Evolutionary conservation across 1,140 invertebrate genomes (phyloP).

Genomic region (Stegodyphus dumicola): DNA sequence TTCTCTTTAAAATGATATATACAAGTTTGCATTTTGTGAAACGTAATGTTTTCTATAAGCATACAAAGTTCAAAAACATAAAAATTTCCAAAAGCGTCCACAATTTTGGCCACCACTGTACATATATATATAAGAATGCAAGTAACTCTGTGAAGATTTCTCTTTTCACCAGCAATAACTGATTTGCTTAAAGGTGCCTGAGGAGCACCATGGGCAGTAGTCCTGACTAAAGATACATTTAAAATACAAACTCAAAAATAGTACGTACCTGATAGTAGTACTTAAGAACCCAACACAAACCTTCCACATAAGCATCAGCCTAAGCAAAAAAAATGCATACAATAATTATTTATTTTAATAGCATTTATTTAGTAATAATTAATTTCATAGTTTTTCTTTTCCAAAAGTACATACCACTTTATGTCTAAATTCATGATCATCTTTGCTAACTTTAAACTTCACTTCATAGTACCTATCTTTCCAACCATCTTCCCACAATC

Average conservation of each 20-base stretch:
- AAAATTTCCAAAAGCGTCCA: too few relatives aligned
- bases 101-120: too few relatives aligned
- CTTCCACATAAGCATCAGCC: constrained; percentile 92
- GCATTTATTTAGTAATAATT: background rate
- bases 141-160: too few relatives aligned
- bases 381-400: background rate
- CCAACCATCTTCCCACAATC: constrained; percentile 97
- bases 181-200: too few relatives aligned
- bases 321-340: constrained; percentile 26
- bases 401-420: constrained; percentile 74
- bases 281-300: constrained; percentile 96
- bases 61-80: too few relatives aligned
- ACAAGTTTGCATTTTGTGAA: too few relatives aligned
- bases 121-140: too few relatives aligned
- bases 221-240: background rate
- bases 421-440: constrained; percentile 88
- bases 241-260: constrained; percentile 11
- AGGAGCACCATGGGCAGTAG: too few relatives aligned
- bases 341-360: constrained; percentile 13
- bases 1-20: too few relatives aligned
- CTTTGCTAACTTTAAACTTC: constrained; percentile 89
- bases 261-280: constrained; percentile 92
- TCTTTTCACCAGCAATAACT: too few relatives aligned
- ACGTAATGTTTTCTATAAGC: too few relatives aligned
- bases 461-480: constrained; percentile 97